Percentiles rank a stretch among this genome's conserved stretches.
phyloP scores from a whole-genome alignment of 2,888 invertebrate genomes.

The Bugulina stolonifera region DNA sequence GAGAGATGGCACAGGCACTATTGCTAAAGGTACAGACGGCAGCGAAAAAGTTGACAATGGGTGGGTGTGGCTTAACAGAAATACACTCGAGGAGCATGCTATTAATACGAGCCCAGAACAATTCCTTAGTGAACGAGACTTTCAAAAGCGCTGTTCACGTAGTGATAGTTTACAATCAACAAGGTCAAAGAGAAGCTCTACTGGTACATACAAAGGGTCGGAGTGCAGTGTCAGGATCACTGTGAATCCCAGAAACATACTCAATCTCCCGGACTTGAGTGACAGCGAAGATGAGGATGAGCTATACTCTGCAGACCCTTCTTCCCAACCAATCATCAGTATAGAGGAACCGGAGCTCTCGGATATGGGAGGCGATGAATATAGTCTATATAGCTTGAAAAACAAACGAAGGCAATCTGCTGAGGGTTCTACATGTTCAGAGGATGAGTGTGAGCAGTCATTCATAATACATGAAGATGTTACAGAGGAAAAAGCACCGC shows the following conservation, averaged over 20 bases:
- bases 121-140: conserved; percentile 51
- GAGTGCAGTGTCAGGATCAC: conserved; percentile 55
- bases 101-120: conserved; percentile 51
- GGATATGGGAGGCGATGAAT: background rate
- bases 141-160: conserved; percentile 37
- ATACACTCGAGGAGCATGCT: conserved; percentile 60
- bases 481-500: background rate
- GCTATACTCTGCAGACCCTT: background rate
- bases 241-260: conserved; percentile 35
- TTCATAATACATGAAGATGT: background rate
- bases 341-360: conserved; percentile 19
- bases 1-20: conserved; percentile 31
- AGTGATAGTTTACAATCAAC: conserved; percentile 37
- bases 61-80: conserved; percentile 81
- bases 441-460: background rate
- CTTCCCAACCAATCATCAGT: background rate
- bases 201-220: conserved; percentile 50
- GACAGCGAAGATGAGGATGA: conserved; percentile 20
- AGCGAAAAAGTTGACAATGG: conserved; percentile 55
- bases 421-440: background rate
- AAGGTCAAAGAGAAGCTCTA: conserved; percentile 70
- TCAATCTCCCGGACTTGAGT: conserved; percentile 7
- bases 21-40: conserved; percentile 20
- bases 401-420: background rate
- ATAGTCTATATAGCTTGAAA: background rate